Evolutionary conservation across 2,797 vertebrate genomes (phyloP), one percentile per base, ranked within the genome.

Genomic region (Centroberyx gerrardi): DNA sequence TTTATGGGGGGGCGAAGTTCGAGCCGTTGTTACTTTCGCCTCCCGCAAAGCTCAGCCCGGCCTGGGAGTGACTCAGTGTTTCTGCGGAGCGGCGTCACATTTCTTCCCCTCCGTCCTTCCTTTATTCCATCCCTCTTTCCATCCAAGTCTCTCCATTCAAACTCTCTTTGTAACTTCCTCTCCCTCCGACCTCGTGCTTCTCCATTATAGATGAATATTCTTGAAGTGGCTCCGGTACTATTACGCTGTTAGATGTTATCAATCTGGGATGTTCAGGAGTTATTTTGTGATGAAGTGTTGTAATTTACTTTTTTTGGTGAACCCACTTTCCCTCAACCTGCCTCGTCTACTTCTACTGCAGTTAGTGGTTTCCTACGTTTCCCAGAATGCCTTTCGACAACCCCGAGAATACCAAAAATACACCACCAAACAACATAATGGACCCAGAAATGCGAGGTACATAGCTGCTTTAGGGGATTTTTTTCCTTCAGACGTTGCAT

Each of bases 51-150:
- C 49, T 0, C 31, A 49, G 60, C 72, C 22, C 1, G 27, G 67
- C 62, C 55, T 4, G 46, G 51, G 56, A 44, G 6, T 82, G 86
- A 88, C 81, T 87, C 84, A 75, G 69, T 58, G 81, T 83, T 87
- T 81, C 80, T 86, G 76, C 38, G 55, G 72, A 33, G 61, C n/a
- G 0, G 15, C n/a, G 17, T 66, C 74, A 61, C 77, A 71, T 59
- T 53, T 31, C 76, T 61, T 59, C 14, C 27, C 64, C 60, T 76
- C 55, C 2, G 28, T 22, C 72, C 5, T 54, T 49, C 72, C n/a
- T 31, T 33, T 76, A 27, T 80, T 83, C 74, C 84, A 58, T 68
- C 60, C 59, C 68, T 67, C 54, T 62, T 70, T 81, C 56, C 58
- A 59, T 74, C 71, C 68, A 72, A 53, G 72, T 36, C 60, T 10